Evolutionary conservation across 2,113 vertebrate species (phyloP), one percentile per base, ranked within the genome.

Genomic region (Gymnocephalus cernua): DNA sequence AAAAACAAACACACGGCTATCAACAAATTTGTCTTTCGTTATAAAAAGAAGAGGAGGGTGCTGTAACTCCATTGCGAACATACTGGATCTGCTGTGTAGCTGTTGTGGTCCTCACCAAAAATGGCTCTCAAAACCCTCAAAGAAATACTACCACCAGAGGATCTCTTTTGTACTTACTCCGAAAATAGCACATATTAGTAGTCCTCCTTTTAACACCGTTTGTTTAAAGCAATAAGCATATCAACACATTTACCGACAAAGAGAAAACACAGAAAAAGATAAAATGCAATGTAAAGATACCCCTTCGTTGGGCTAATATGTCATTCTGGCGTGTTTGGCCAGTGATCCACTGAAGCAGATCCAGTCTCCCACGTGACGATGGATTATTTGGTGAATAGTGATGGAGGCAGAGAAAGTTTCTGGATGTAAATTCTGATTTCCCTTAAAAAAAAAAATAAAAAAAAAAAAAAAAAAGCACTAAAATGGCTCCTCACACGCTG

Each of bases 161-260:
- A 82, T 81, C 66, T 69, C 27, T 12, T 29, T 83, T 77, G 57
- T 19, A 78, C 75, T 67, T 91, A 79, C 72, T 85, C 61, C 2
- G 18, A 86, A 90, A 91, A 16, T 16, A 79, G 87, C 84, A 73
- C 73, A 82, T 67, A 91, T 71, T 73, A 45, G 75, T 76, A 48
- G 54, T 79, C 71, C 80, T 92, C 83, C 81, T 80, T 89, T 88
- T 80, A 82, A 91, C 85, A 85, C 85, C 48, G 21, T 89, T 66
- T 87, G 66, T 89, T 89, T 86, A 85, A 90, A 88, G 93, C 88
- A 90, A 91, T 79, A 91, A 92, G 91, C 83, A 88, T 92, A 90
- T 91, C 75, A 91, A 88, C 79, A 93, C 88, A 47, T 91, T 90
- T 86, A 94, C 85, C 82, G 82, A 92, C 86, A 87, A 32, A 86